Evolutionary conservation across 2,797 vertebrate genomes (phyloP).

Genomic region (Coregonus ussuriensis): DNA sequence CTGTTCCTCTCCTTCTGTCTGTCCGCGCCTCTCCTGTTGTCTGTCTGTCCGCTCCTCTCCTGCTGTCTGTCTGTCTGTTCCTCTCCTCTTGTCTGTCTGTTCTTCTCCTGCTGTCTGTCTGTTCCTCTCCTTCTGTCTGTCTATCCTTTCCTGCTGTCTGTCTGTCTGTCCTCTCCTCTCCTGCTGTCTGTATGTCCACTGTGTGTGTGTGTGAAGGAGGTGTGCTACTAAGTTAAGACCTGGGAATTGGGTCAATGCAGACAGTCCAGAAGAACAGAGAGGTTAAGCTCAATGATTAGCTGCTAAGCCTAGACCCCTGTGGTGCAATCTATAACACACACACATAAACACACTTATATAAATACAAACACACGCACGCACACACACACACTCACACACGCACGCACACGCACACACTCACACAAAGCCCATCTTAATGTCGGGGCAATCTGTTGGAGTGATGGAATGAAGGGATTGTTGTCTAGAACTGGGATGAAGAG

Average conservation of each 20-base stretch:
- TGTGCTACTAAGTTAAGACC: constrained; percentile 65
- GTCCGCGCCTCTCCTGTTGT: no score
- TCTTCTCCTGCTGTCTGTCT: no score
- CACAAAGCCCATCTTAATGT: constrained; percentile 12
- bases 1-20: no score
- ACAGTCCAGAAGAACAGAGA: constrained; percentile 64
- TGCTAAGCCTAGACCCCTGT: constrained; percentile 71
- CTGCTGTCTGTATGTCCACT: constrained; percentile 2
- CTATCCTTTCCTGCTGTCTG: no score
- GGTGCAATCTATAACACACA: constrained; percentile 59
- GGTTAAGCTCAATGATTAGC: constrained; percentile 78
- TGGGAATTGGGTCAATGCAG: constrained; percentile 77
- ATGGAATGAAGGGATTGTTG: neutral
- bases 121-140: no score
- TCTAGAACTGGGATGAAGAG: neutral
- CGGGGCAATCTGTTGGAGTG: neutral
- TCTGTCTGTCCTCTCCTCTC: no score
- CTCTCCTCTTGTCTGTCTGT: no score
- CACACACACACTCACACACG: no score
- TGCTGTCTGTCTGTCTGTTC: no score
- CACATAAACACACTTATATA: constrained; percentile 22
- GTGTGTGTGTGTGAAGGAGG: constrained; percentile 46
- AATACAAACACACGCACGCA: neutral
- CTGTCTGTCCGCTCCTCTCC: no score
- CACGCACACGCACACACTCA: neutral